Evolutionary conservation across 2,888 invertebrate species (phyloP).

Genomic region (Pyrrhia umbra): DNA sequence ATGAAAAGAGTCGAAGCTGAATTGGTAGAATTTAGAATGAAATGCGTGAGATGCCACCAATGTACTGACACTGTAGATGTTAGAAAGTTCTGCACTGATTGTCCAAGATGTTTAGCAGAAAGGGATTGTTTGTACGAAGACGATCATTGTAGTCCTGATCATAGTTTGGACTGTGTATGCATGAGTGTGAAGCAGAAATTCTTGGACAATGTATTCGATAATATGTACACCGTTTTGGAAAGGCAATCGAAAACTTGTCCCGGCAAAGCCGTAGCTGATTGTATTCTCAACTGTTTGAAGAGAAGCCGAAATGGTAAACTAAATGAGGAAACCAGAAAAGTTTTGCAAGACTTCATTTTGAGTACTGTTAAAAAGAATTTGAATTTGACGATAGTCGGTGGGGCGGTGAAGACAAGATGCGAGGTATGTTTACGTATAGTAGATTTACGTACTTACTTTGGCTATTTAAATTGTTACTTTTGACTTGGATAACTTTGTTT

Average conservation of each 20-base stretch:
- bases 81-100: slow-evolving; percentile 79
- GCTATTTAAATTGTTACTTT: no score
- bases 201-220: slow-evolving; percentile 84
- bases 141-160: slow-evolving; percentile 72
- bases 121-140: slow-evolving; percentile 73
- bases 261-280: slow-evolving; percentile 79
- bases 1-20: slow-evolving; percentile 71
- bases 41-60: slow-evolving; percentile 77
- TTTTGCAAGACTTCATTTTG: slow-evolving; percentile 81
- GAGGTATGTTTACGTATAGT: slow-evolving; percentile 70
- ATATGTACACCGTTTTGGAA: slow-evolving; percentile 83
- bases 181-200: slow-evolving; percentile 79
- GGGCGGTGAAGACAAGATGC: slow-evolving; percentile 86
- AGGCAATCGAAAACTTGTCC: slow-evolving; percentile 71
- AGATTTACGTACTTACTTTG: no score
- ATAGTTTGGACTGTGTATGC: slow-evolving; percentile 79
- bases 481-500: no score
- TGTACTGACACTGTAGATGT: slow-evolving; percentile 77
- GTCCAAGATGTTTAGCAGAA: slow-evolving; percentile 77
- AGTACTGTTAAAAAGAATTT: slow-evolving; percentile 80
- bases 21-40: slow-evolving; percentile 67
- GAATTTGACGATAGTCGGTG: slow-evolving; percentile 83
- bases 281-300: slow-evolving; percentile 74
- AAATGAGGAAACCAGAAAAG: slow-evolving; percentile 72
- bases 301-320: slow-evolving; percentile 83